Conservation (phyloP, 2,797 vertebrate species). For the Epinephelus coioides region DNA sequence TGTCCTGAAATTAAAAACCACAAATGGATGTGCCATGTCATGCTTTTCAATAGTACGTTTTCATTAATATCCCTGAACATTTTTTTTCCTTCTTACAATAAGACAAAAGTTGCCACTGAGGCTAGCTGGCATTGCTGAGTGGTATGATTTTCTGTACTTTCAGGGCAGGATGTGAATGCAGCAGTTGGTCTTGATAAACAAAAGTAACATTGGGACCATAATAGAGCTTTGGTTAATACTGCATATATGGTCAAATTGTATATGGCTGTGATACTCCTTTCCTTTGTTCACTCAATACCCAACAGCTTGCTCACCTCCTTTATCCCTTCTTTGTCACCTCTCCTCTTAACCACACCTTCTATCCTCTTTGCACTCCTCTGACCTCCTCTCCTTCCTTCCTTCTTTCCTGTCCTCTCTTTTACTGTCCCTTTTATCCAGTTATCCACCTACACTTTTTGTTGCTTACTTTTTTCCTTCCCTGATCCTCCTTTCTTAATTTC, state of each 20-base stretch:
- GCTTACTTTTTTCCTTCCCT: conserved; percentile 8
- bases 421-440: background rate
- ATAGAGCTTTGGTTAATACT: background rate
- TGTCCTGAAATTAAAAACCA: background rate
- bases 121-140: background rate
- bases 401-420: background rate
- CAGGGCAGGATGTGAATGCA: conserved; percentile 41
- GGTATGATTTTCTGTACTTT: background rate
- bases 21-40: background rate
- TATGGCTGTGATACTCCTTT: conserved; percentile 65
- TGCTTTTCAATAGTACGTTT: background rate
- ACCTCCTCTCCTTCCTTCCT: background rate
- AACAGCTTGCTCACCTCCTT: conserved; percentile 28
- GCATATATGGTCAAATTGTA: conserved; percentile 38
- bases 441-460: conserved; percentile 36
- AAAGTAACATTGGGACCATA: conserved; percentile 4
- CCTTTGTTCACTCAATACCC: conserved; percentile 33
- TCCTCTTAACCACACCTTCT: background rate
- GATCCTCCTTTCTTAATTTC: conserved; percentile 7
- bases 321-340: background rate
- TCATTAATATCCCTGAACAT: background rate
- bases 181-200: conserved; percentile 2
- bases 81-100: background rate
- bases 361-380: background rate
- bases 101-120: conserved; percentile 5